Evolutionary conservation across 2,113 vertebrate genomes (phyloP).

Genomic region (Girardinichthys multiradiatus): DNA sequence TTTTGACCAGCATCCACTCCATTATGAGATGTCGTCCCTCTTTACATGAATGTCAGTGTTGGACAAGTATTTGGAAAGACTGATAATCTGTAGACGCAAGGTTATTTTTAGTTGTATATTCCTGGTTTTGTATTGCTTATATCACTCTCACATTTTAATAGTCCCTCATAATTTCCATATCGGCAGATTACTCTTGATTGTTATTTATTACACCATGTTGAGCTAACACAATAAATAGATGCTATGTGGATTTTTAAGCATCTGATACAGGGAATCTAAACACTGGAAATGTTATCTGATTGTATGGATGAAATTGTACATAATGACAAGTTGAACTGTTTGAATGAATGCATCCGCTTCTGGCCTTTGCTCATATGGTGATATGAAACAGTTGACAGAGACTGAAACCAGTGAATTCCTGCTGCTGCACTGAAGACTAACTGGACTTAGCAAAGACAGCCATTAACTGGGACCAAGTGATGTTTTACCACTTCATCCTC

Average conservation of each 20-base stretch:
- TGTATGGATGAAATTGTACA: conserved; percentile 40
- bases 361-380: conserved; percentile 24
- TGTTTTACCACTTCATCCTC: conserved; percentile 23
- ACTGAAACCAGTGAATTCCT: conserved; percentile 38
- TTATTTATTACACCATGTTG: conserved; percentile 67
- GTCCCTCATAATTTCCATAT: conserved; percentile 10
- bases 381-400: conserved; percentile 18
- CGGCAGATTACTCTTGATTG: conserved; percentile 27
- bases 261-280: conserved; percentile 62
- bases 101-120: conserved; percentile 6
- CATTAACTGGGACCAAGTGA: conserved; percentile 32
- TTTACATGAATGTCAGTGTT: conserved; percentile 20
- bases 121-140: background rate
- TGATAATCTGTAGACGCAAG: background rate
- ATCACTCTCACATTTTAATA: conserved; percentile 5
- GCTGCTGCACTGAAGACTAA: conserved; percentile 40
- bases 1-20: background rate
- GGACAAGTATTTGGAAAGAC: background rate
- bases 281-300: conserved; percentile 63
- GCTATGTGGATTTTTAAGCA: conserved; percentile 15
- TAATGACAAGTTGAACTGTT: conserved; percentile 20
- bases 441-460: conserved; percentile 23
- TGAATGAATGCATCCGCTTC: conserved; percentile 23
- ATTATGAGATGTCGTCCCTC: background rate
- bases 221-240: conserved; percentile 28